Evolutionary conservation across 1,140 invertebrate species (phyloP).

Genomic region (Heterodera carotae): DNA sequence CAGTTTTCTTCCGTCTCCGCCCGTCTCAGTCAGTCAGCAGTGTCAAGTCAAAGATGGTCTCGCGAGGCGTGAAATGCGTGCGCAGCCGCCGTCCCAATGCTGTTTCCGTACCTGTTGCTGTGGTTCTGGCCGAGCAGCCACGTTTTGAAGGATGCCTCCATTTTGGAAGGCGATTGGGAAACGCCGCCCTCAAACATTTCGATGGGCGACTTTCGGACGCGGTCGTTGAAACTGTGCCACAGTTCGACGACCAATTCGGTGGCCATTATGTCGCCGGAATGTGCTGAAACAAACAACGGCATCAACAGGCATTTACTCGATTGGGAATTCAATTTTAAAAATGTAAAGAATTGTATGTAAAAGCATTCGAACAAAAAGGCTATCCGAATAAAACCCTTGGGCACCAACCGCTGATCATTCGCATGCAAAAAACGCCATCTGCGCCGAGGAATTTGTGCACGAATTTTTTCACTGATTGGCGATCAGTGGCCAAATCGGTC

Average conservation of each 20-base stretch:
- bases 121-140: slow-evolving; percentile 63
- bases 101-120: slow-evolving; percentile 33
- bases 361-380: too few relatives aligned
- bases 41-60: slow-evolving; percentile 17
- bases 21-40: neutral
- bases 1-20: neutral
- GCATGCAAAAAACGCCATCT: slow-evolving; percentile 68
- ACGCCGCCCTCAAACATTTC: slow-evolving; percentile 66
- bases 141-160: slow-evolving; percentile 65
- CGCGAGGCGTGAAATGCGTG: slow-evolving; percentile 21
- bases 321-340: too few relatives aligned
- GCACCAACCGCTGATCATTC: slow-evolving; percentile 57
- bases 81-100: slow-evolving; percentile 11
- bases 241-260: slow-evolving; percentile 69
- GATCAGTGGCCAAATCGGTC: slow-evolving; percentile 63
- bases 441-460: slow-evolving; percentile 69
- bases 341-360: too few relatives aligned
- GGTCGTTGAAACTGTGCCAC: slow-evolving; percentile 67
- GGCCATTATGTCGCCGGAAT: slow-evolving; percentile 69
- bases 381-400: too few relatives aligned
- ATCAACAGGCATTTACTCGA: too few relatives aligned
- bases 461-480: slow-evolving; percentile 63
- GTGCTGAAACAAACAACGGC: slow-evolving; percentile 58
- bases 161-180: slow-evolving; percentile 60
- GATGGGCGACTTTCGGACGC: slow-evolving; percentile 58